Base-by-base conservation (phyloP, 2,797 vertebrate genomes). In the Thripadectes ignobilis region DNA sequence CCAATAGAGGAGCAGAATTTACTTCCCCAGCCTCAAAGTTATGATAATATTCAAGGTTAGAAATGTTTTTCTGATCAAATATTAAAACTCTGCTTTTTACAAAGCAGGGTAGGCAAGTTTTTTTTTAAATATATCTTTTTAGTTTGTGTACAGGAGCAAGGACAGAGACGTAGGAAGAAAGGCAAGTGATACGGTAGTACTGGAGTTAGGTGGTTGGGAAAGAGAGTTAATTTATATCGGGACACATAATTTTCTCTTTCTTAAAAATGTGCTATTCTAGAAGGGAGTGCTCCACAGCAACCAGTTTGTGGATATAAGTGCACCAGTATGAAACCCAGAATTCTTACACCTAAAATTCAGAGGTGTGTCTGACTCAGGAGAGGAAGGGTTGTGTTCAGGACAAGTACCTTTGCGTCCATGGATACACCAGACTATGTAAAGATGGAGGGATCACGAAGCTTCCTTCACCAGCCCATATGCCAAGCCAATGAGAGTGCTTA, bases 1-100 rank as follows among this genome's bases (percentile, higher is more conserved):
- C 91, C 89, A 93, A 39, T 46, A 87, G 52, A 95, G 66, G 49
- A 91, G 57, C 55, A 93, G 73, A 89, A 93, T 91, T 74, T 92
- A 66, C 93, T 93, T 96, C 90, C 45, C 45, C 45, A 23, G 82
- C 43, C 89, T 95, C 92, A 85, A 97, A 92, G 90, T 87, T 89
- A 83, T 61, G 87, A 94, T 91, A 93, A 95, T 79, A 93, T 62
- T 76, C 87, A 94, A 63, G 34, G 75, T 95, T 94, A 88, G 92
- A 95, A 88, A 87, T 63, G 77, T 87, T 96, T 92, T 96, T 85
- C 85, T 95, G 93, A 97, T 92, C 12, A 55, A 68, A 78, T 88
- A 93, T 78, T 93, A 95, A 94, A 97, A 93, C 36, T 61, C 67
- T 88, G 68, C 41, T 85, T 85, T 93, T 74, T 76, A 59, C 71